phyloP scores from a whole-genome alignment of 2,797 vertebrate species.

The Centroberyx gerrardi region DNA sequence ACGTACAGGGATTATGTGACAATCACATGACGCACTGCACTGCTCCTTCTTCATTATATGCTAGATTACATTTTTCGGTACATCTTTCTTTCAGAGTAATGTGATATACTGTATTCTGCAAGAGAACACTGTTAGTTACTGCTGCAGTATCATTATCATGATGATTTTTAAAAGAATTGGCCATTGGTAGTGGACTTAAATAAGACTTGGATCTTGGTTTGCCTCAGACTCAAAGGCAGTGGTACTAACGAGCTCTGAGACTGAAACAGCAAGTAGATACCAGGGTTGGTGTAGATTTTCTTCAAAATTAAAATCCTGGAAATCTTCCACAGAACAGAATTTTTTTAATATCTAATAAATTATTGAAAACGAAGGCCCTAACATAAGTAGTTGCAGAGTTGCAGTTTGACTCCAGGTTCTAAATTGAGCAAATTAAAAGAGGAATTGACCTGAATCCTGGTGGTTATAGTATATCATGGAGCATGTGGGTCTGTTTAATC shows the following conservation, averaged over 20 bases:
- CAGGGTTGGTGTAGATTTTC: constrained; percentile 12
- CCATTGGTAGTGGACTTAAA: constrained; percentile 52
- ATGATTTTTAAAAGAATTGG: constrained; percentile 30
- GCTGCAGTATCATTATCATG: constrained; percentile 42
- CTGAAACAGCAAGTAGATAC: neutral
- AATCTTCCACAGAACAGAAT: neutral
- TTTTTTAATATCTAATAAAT: constrained; percentile 13
- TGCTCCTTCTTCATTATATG: neutral
- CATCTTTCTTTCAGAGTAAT: constrained; percentile 6
- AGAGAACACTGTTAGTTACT: constrained; percentile 6
- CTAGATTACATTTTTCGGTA: neutral
- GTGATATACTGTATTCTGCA: constrained; percentile 15
- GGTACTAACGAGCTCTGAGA: neutral
- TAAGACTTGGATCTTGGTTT: constrained; percentile 9
- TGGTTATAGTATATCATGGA: neutral
- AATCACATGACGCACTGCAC: constrained; percentile 32
- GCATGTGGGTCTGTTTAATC: neutral
- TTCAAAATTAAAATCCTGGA: constrained; percentile 3
- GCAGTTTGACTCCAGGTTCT: constrained; percentile 3
- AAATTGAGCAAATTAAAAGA: neutral
- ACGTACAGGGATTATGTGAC: constrained; percentile 30
- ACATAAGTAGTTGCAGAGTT: constrained; percentile 23
- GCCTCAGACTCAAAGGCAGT: constrained; percentile 2
- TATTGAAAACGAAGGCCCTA: neutral
- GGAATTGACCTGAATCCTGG: neutral